phyloP scores from a whole-genome alignment of 2,888 invertebrate genomes.

The Heterodera filipjevi region DNA sequence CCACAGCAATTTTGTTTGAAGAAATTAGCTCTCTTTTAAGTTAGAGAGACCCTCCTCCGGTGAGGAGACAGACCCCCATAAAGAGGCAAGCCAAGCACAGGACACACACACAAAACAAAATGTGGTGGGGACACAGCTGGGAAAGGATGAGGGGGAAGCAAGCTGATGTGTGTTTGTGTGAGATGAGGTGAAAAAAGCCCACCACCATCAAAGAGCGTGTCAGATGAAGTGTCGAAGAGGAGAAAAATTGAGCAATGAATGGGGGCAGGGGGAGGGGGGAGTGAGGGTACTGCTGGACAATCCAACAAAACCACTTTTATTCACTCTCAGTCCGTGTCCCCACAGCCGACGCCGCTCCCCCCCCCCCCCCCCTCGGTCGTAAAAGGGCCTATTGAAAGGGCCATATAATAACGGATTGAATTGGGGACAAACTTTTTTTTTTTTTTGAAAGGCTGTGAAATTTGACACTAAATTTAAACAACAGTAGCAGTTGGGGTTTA shows the following conservation, averaged over 20 bases:
- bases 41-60: no score
- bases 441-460: not conserved
- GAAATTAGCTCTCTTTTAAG: conserved; percentile 10
- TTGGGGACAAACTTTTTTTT: no score
- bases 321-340: not conserved
- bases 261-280: not conserved
- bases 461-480: not conserved
- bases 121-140: not conserved
- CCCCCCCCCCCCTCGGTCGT: no score
- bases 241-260: not conserved
- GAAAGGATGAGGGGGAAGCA: not conserved
- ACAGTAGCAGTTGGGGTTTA: no score
- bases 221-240: not conserved
- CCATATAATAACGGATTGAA: not conserved
- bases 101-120: not conserved
- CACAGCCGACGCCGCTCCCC: no score
- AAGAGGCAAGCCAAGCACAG: not conserved
- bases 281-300: not conserved
- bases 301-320: not conserved
- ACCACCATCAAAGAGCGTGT: no score
- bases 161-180: no score
- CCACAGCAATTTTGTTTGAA: not conserved
- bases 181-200: not conserved
- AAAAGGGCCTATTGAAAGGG: not conserved
- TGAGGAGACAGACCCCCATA: not conserved